Evolutionary conservation across 2,888 invertebrate genomes (phyloP), one percentile per base, ranked within the genome.

Genomic region (Noctua janthe): DNA sequence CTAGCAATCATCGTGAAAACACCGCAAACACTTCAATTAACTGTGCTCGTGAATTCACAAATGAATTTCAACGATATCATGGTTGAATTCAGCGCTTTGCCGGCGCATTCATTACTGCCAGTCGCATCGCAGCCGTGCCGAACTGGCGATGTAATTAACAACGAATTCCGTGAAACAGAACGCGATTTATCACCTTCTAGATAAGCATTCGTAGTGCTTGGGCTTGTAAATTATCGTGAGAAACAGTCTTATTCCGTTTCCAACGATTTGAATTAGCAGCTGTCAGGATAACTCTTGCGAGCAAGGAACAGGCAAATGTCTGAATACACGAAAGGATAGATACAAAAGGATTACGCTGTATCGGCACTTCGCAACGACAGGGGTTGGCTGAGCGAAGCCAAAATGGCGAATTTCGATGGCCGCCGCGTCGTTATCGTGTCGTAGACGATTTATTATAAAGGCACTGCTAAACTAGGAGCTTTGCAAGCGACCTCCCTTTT

Each of bases 71-170:
- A 88, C 85, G 88, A 84, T 88, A 88, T 83, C 91, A 89, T 88
- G 87, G 88, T 84, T 91, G 92, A 89, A 92, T 92, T 91, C 86
- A 89, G 87, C 88, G 91, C 86, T 91, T 90, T 89, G 89, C 90
- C 88, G 84, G 87, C 91, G 91, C 91, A 92, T 93, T 94, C 92
- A 93, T 95, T 94, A 93, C 89, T 88, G 88, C 74, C 84, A 85
- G 87, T 81, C 87, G 85, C 85, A 87, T 88, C 86, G 84, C 82
- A 73, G 76, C 66, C 84, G 84, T 87, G 87, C 82, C 83, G 84
- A 88, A 91, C 90, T 89, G 78, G 85, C 89, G 87, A 90, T 91
- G 91, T 93, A 93, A 94, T 94, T 94, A 94, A 93, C 92, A 92
- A 90, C 87, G 90, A 90, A 94, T 94, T 92, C 92, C 88, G 81